Conservation (phyloP, 2,888 invertebrate species). For the Pachliopta kotzebuea region DNA sequence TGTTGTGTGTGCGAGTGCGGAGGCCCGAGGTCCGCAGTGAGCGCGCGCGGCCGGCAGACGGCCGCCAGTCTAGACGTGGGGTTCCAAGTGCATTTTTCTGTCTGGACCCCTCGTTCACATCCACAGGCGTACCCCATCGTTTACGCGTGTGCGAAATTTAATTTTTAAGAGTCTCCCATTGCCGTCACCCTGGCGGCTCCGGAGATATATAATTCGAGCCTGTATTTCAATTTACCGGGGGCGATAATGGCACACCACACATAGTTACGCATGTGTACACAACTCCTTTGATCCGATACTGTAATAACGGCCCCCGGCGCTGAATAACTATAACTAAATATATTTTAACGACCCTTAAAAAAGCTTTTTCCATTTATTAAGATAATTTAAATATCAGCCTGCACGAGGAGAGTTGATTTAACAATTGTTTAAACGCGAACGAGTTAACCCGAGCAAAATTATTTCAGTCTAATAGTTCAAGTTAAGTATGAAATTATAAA, state of each 20-base stretch:
- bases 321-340: neutral
- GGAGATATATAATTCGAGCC: conserved; percentile 24
- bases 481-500: too few species aligned
- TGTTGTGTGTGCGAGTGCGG: neutral
- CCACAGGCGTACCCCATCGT: conserved; percentile 54
- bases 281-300: conserved; percentile 18
- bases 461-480: too few species aligned
- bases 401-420: neutral
- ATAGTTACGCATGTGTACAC: conserved; percentile 10
- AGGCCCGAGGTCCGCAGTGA: conserved; percentile 44
- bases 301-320: conserved; percentile 8
- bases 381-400: neutral
- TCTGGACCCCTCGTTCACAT: conserved; percentile 65
- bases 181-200: conserved; percentile 30
- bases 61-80: conserved; percentile 75
- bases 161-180: conserved; percentile 51
- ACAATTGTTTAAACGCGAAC: too few species aligned
- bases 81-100: conserved; percentile 77
- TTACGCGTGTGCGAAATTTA: conserved; percentile 67
- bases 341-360: neutral
- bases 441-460: too few species aligned
- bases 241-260: conserved; percentile 27
- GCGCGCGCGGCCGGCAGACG: conserved; percentile 50
- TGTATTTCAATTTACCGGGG: conserved; percentile 31
- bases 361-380: neutral